These are phyloP conservation scores for Pantherophis guttatus DNA, from an alignment of 2,113 vertebrate genomes.

Conservation along the genomic window DNA sequence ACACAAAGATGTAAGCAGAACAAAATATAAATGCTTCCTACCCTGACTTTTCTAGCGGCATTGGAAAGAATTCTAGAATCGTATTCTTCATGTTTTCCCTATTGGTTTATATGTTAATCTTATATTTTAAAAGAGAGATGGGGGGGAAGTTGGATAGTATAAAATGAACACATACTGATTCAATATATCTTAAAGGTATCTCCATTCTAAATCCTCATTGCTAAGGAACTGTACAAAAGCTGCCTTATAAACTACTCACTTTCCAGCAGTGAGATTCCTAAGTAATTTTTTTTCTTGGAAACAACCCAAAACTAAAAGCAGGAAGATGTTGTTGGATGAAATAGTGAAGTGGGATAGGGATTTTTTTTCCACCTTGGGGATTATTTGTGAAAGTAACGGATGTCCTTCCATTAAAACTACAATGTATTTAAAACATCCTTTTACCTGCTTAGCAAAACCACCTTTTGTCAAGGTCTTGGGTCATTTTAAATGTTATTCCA, in stretches of 20 bases:
- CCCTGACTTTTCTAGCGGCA: background rate
- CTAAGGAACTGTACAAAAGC: constrained; percentile 46
- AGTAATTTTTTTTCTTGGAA: constrained; percentile 69
- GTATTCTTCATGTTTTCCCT: background rate
- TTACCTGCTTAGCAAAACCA: constrained; percentile 64
- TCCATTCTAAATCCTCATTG: background rate
- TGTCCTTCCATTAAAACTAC: constrained; percentile 70
- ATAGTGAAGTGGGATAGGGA: constrained; percentile 53
- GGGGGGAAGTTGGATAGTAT: background rate
- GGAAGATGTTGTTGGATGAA: constrained; percentile 70
- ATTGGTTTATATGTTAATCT: background rate
- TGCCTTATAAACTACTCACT: constrained; percentile 45
- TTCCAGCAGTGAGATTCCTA: constrained; percentile 61
- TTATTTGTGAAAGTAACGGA: constrained; percentile 71
- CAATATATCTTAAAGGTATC: background rate
- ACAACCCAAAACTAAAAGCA: constrained; percentile 64
- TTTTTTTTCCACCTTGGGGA: constrained; percentile 72
- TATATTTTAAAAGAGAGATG: background rate
- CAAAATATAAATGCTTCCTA: background rate
- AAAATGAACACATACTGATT: background rate
- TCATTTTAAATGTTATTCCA: constrained; percentile 45
- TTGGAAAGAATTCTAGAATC: background rate
- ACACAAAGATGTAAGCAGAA: background rate
- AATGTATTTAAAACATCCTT: constrained; percentile 70
- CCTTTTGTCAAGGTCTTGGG: constrained; percentile 59